Conservation (phyloP, 2,888 invertebrate species). For the Apoda limacodes region DNA sequence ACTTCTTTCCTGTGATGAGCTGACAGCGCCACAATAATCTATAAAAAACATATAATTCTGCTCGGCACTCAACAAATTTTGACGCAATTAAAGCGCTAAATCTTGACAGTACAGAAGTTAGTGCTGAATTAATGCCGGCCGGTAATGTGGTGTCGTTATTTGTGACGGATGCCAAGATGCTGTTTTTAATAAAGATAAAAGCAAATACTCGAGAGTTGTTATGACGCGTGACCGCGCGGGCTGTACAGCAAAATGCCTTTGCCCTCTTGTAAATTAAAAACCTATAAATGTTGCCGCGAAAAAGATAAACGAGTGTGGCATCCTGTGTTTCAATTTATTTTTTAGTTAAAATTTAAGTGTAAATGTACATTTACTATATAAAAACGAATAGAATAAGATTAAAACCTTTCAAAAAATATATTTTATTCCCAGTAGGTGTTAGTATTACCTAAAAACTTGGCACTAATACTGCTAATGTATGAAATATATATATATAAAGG, state of each 20-base stretch:
- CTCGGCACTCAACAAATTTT: constrained; percentile 8
- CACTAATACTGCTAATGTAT: too few relatives aligned
- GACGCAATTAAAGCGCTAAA: constrained; percentile 19
- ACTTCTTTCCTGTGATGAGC: constrained; percentile 25
- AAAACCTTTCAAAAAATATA: too few relatives aligned
- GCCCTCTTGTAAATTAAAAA: constrained; percentile 53
- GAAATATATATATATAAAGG: too few relatives aligned
- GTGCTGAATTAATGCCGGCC: constrained; percentile 26
- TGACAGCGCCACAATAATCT: constrained; percentile 24
- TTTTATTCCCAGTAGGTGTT: too few relatives aligned
- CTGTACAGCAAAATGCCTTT: constrained; percentile 34
- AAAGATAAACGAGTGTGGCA: constrained; percentile 26
- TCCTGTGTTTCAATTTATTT: too few relatives aligned
- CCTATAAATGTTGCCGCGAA: constrained; percentile 41
- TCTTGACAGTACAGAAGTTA: constrained; percentile 20
- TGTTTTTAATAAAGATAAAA: constrained; percentile 40
- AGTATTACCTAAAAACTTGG: too few relatives aligned
- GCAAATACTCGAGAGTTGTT: constrained; percentile 29
- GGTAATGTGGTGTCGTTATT: constrained; percentile 25
- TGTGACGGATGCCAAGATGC: constrained; percentile 33
- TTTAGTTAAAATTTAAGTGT: too few relatives aligned
- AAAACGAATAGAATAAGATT: too few relatives aligned
- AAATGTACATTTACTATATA: too few relatives aligned
- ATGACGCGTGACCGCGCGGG: constrained; percentile 41
- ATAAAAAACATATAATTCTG: constrained; percentile 13